Conservation (phyloP, 92 coral and sea anemone species). For the Umimayanthus chanpuru region DNA sequence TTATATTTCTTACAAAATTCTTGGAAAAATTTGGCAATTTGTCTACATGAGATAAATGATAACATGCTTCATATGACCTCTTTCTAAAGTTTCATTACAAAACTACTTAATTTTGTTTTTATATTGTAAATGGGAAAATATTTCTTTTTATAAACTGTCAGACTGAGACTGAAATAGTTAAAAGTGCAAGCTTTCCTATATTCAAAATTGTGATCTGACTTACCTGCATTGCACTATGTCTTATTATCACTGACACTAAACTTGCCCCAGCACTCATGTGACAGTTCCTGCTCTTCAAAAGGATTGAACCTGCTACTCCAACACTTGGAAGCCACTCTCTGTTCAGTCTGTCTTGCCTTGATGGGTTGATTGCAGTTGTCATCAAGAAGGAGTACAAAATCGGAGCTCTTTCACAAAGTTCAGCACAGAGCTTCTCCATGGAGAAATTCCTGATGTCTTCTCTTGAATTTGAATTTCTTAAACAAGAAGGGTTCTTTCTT, state of each 20-base stretch:
- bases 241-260: slow-evolving; percentile 21
- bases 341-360: not conserved
- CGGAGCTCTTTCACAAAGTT: slow-evolving; percentile 26
- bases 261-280: slow-evolving; percentile 36
- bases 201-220: not conserved
- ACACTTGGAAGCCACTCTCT: slow-evolving; percentile 26
- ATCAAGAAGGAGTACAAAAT: slow-evolving; percentile 32
- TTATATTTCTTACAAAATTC: too few relatives aligned
- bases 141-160: too few relatives aligned
- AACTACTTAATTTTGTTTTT: too few relatives aligned
- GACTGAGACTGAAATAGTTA: not conserved
- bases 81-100: not conserved
- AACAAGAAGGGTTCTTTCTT: slow-evolving; percentile 26
- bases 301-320: slow-evolving; percentile 37
- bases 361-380: slow-evolving; percentile 1
- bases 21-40: too few relatives aligned
- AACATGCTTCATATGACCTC: too few relatives aligned
- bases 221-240: slow-evolving; percentile 34
- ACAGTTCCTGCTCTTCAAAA: slow-evolving; percentile 27
- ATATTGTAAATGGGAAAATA: too few relatives aligned
- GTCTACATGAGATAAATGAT: too few relatives aligned
- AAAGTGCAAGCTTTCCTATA: not conserved
- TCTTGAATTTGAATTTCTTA: slow-evolving; percentile 20
- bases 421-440: slow-evolving; percentile 25
- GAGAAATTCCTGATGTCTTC: slow-evolving; percentile 1